Conservation (phyloP, 2,797 vertebrate genomes). For the Microctenopoma stevenorrisi region DNA sequence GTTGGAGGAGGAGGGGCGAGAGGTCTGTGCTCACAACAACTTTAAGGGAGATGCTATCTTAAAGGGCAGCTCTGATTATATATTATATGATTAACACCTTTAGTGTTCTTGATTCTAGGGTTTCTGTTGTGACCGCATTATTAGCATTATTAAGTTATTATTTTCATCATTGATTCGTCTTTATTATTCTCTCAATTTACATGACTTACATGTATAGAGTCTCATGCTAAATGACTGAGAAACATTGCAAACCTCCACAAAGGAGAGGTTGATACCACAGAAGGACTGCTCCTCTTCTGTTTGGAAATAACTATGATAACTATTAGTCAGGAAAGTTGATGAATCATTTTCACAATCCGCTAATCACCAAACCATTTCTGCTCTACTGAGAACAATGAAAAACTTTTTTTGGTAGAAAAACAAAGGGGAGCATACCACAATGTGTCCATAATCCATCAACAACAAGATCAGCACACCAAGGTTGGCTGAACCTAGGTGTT, state of each 20-base stretch:
- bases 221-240: neutral
- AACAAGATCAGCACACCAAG: neutral
- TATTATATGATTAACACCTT: neutral
- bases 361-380: neutral
- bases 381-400: neutral
- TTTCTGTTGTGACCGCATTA: neutral
- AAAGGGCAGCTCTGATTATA: neutral
- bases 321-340: too few species aligned
- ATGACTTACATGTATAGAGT: neutral
- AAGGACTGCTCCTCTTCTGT: too few species aligned
- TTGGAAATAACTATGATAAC: too few species aligned
- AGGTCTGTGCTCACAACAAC: constrained; percentile 19
- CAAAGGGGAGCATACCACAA: neutral
- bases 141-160: too few species aligned
- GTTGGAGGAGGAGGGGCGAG: constrained; percentile 1
- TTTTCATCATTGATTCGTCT: neutral
- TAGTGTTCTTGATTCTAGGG: neutral
- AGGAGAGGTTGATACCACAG: too few species aligned
- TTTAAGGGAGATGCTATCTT: neutral
- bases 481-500: neutral
- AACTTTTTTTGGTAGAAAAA: neutral
- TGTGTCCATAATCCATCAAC: neutral
- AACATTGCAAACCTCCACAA: neutral
- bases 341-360: neutral
- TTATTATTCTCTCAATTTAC: neutral